A percentile compares a stretch with the other conserved stretches of the same genome.
phyloP scores from a whole-genome alignment of 2,113 vertebrate species.

The Oncorhynchus nerka region DNA sequence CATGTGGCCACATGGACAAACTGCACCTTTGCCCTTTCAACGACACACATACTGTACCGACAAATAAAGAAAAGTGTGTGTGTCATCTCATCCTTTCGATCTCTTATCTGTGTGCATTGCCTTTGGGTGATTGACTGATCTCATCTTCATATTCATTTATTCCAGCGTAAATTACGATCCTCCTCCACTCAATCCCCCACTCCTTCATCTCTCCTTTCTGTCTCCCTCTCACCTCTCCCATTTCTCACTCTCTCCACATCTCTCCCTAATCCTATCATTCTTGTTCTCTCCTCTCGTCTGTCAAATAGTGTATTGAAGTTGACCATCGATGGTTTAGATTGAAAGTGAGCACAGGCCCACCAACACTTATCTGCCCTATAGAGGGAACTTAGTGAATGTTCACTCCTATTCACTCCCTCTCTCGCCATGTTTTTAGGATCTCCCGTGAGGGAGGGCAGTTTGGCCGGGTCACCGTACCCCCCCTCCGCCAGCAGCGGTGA shows the following conservation, averaged over 20 bases:
- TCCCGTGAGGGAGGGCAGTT: slow-evolving; percentile 70
- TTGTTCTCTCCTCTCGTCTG: slow-evolving; percentile 28
- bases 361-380: neutral
- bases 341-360: neutral
- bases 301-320: slow-evolving; percentile 17
- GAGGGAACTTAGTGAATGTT: neutral
- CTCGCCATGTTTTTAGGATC: slow-evolving; percentile 54
- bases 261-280: slow-evolving; percentile 29
- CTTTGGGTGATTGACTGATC: slow-evolving; percentile 45
- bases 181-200: slow-evolving; percentile 31
- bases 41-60: neutral
- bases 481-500: slow-evolving; percentile 73
- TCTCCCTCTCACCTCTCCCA: slow-evolving; percentile 5
- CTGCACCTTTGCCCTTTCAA: neutral
- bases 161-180: neutral
- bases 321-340: neutral
- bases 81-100: slow-evolving; percentile 2
- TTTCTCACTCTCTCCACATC: slow-evolving; percentile 32
- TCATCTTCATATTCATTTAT: slow-evolving; percentile 53
- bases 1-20: slow-evolving; percentile 44
- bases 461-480: slow-evolving; percentile 64
- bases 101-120: slow-evolving; percentile 23
- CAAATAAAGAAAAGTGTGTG: neutral
- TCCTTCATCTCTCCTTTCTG: slow-evolving; percentile 22
- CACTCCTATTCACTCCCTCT: slow-evolving; percentile 4